Base-by-base conservation (phyloP, 2,797 vertebrate species). In the Morus bassanus region DNA sequence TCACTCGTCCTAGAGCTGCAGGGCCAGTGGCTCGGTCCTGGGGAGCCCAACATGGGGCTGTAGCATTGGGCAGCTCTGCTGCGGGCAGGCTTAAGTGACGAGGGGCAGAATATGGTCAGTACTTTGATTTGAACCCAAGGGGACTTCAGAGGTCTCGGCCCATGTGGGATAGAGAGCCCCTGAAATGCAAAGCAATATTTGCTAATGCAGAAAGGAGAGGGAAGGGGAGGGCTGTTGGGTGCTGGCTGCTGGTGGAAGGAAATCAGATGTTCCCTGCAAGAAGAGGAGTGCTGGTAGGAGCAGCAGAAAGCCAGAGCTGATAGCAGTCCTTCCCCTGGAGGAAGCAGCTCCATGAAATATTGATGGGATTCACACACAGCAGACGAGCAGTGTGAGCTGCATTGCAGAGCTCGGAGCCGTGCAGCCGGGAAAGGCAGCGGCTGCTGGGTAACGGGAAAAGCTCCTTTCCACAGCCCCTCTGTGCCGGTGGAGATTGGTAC, bases 321-420 rank as follows among this genome's bases (percentile, higher is more conserved):
- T 48, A 90, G 79, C 90, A 89, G 75, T 19, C 79, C 90, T 93
- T 95, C 91, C 96, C 96, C 96, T 85, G 92, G 95, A 96, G 97
- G 94, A 96, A 97, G 95, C 89, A n/a, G 91, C 94, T 94, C 95
- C 88, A 92, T 97, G 94, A 95, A 97, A 96, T 97, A 97, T 97
- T 97, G 97, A 97, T 97, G 94, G 94, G 96, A 91, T 95, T 95
- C 88, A 33, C 96, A 84, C 76, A 69, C 88, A 17, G 95, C 93
- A 91, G 73, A 24, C 16, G 61, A 92, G 88, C 48, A 12, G 57
- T 6, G 92, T 18, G 89, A 91, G 95, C 96, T 97, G 95, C 96
- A 97, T 88, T 97, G 95, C 96, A 95, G 96, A 96, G 91, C 91
- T 92, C 1, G 5, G 81, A 78, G 75, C 89, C 10, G 12, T 22